Base-by-base conservation (phyloP, 1,140 invertebrate genomes). In the Akabosia matsudoensis region DNA sequence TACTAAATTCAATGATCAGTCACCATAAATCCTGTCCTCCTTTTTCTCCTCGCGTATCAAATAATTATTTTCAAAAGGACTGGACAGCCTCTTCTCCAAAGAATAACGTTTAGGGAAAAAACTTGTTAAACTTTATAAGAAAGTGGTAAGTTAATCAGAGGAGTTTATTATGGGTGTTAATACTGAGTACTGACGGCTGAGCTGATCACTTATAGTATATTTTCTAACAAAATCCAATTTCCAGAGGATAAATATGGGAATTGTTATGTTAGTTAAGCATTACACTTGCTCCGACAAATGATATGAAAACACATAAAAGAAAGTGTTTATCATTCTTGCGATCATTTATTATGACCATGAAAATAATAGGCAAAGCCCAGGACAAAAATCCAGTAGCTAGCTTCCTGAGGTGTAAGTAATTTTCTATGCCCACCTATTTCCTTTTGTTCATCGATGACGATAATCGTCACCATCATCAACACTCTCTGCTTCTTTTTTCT, bases 11-110 rank as follows among this genome's bases (percentile, higher is more conserved):
- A 18, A 7, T 45, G 61, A 28, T 67, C 61, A 67, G 61, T 67
- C 61, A 67, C 61, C 61, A 30, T 67, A n/a, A 67, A 30, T 67
- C 61, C 61, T 67, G 24, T 31, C 30, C 26, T 67, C 61, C 61
- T 67, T 30, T 67, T 13, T 10, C 37, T 45, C 18, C 18, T 45
- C 37, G 18, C 18, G 7, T 45, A 45, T 45, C 18, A 18, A 45
- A 45, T 45, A 7, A 7, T 18, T 45, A 10, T 18, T 45, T 45
- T 45, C 37, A 7, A 45, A 10, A 45, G 7, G 7, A 10, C 37
- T 18, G 7, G 7, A 10, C 37, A 7, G 37, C 18, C 37, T 45
- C 37, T 18, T 45, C 37, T 45, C 37, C 37, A 18, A 7, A 45
- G 37, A n/a, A n/a, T n/a, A n/a, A n/a, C n/a, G n/a, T n/a, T n/a